A percentile compares a stretch with the other conserved stretches of the same genome.
phyloP scores from a whole-genome alignment of 2,888 invertebrate genomes.

The Chalcis sispes region DNA sequence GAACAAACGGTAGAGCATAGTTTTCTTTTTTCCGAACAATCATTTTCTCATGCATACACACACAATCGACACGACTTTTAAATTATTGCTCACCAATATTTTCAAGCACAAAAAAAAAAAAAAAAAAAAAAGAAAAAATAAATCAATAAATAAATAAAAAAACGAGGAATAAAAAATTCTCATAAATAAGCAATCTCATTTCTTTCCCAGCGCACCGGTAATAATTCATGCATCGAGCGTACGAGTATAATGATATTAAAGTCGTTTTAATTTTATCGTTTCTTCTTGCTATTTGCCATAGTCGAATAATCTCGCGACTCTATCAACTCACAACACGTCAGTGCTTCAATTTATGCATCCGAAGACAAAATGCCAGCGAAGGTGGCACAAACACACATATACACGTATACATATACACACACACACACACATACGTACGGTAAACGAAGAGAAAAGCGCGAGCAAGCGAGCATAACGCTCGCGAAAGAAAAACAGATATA shows the following conservation, averaged over 20 bases:
- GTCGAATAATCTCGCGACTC: constrained; percentile 37
- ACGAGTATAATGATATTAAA: constrained; percentile 56
- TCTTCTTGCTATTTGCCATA: constrained; percentile 35
- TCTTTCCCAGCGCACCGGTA: constrained; percentile 3
- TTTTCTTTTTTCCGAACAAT: neutral
- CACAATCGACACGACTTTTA: no score
- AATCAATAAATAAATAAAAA: neutral
- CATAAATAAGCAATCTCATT: constrained; percentile 17
- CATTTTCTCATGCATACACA: neutral
- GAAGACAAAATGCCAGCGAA: constrained; percentile 51
- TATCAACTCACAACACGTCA: constrained; percentile 52
- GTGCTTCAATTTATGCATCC: constrained; percentile 54
- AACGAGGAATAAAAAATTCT: neutral
- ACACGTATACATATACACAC: no score
- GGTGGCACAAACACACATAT: no score
- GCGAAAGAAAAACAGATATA: constrained; percentile 44
- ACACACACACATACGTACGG: neutral
- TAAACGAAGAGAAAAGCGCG: constrained; percentile 22
- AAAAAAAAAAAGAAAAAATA: constrained; percentile 8
- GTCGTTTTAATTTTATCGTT: constrained; percentile 54
- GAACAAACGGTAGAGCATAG: neutral
- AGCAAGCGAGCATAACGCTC: neutral
- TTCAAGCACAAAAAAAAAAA: neutral
- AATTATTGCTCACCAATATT: neutral
- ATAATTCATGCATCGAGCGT: constrained; percentile 39